Evolutionary conservation across 2,888 invertebrate species (phyloP).

Genomic region (Adelphocoris suturalis): DNA sequence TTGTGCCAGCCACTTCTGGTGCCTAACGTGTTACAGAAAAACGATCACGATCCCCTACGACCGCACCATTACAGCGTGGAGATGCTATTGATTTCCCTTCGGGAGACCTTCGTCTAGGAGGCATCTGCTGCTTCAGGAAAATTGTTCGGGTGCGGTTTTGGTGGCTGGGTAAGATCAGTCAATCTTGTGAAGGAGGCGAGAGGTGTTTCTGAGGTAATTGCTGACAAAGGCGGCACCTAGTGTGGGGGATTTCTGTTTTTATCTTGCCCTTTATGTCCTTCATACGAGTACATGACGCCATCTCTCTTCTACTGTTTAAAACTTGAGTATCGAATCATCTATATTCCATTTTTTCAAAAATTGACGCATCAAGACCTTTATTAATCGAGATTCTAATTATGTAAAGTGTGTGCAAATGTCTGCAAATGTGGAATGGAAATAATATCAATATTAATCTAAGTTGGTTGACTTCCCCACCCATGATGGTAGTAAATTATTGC

Average conservation of each 20-base stretch:
- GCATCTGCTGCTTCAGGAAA: constrained; percentile 45
- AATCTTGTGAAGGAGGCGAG: constrained; percentile 26
- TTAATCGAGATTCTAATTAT: too few species aligned
- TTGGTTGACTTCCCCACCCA: too few species aligned
- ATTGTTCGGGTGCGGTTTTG: constrained; percentile 54
- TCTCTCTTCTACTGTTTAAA: too few species aligned
- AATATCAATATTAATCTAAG: too few species aligned
- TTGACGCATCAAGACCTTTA: too few species aligned
- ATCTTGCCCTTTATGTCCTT: neutral
- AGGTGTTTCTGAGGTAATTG: constrained; percentile 52
- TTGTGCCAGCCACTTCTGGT: constrained; percentile 29
- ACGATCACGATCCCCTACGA: constrained; percentile 55
- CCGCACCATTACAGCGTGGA: constrained; percentile 48
- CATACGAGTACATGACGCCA: neutral
- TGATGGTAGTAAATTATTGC: too few species aligned
- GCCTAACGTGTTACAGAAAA: constrained; percentile 44
- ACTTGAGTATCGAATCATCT: too few species aligned
- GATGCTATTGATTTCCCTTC: constrained; percentile 48
- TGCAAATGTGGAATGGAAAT: too few species aligned
- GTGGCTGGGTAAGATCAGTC: constrained; percentile 47
- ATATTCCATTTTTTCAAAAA: too few species aligned
- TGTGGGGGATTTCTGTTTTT: neutral
- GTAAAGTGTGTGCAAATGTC: too few species aligned
- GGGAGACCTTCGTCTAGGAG: neutral
- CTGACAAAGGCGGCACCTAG: constrained; percentile 37